Evolutionary conservation across 2,888 invertebrate genomes (phyloP), one percentile per base, ranked within the genome.

Genomic region (Ganaspis brasiliensis): DNA sequence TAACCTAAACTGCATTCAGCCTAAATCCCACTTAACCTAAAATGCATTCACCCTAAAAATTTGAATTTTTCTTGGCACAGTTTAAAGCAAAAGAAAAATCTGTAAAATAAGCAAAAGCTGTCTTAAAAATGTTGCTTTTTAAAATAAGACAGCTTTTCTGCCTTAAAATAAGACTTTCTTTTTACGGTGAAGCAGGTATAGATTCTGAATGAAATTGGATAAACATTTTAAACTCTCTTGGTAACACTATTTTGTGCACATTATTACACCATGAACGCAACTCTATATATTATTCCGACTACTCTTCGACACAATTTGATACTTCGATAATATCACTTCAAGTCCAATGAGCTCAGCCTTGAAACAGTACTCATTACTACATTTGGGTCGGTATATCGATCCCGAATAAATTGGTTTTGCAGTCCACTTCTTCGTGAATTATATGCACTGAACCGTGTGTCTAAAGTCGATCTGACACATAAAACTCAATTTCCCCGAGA

Each of bases 361-460:
- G 21, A 63, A 63, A 63, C 63, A 63, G 37, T 40, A 37, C 63
- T 63, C 63, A 63, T 63, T 63, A 63, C 37, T 21, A 63, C 63
- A 37, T 63, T 63, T 37, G 35, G 19, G 63, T 52, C 52, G 35
- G 21, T 19, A 31, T 61, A 40, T 63, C 37, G 63, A 63, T 63
- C 63, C 3, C 37, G 37, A 63, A 63, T 63, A 63, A 63, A 63
- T 63, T 63, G 63, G 14, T 63, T 63, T 63, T 14, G 40, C 37
- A 63, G 37, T 40, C 63, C 40, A 63, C 63, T 63, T 63, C 63
- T 63, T 63, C 40, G 8, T 63, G 63, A 63, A 40, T 63, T 63
- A 63, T 63, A 63, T 40, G 21, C 40, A 14, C 21, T 21, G 63
- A 37, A 63, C 21, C 40, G 21, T 63, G 37, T 21, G 63, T 19